Conservation (phyloP, 2,797 vertebrate genomes). For the Sparidentex hasta region DNA sequence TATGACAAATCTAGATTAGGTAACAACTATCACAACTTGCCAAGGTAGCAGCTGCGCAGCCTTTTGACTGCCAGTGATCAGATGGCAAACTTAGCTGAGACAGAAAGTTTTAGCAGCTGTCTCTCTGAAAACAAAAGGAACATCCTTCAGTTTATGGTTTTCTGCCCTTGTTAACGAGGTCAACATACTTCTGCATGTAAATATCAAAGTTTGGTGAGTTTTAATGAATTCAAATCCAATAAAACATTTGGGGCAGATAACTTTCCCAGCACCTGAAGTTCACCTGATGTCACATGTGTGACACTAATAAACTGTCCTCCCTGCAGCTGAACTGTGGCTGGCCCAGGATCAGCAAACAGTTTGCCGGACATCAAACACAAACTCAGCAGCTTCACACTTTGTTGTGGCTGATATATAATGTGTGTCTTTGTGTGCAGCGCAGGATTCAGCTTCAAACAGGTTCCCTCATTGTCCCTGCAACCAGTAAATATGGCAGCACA, state of each 20-base stretch:
- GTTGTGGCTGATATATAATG: not conserved
- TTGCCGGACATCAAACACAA: constrained; percentile 10
- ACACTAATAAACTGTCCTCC: not conserved
- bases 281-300: not conserved
- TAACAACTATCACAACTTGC: too few relatives aligned
- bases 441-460: constrained; percentile 18
- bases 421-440: not conserved
- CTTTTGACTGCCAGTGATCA: too few relatives aligned
- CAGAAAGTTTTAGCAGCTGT: too few relatives aligned
- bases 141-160: too few relatives aligned
- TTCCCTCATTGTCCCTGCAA: not conserved
- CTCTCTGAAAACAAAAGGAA: too few relatives aligned
- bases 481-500: not conserved
- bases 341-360: constrained; percentile 3
- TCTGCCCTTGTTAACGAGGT: too few relatives aligned
- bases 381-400: not conserved
- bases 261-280: not conserved
- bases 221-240: not conserved
- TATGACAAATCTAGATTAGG: too few relatives aligned
- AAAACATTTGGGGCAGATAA: not conserved
- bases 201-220: too few relatives aligned
- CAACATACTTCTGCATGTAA: too few relatives aligned
- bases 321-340: not conserved
- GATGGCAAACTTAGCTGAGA: too few relatives aligned
- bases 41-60: too few relatives aligned